A percentile compares a stretch with the other conserved stretches of the same genome.
Evolutionary conservation across 2,888 invertebrate species (phyloP).

Genomic region (Fragum fragum): DNA sequence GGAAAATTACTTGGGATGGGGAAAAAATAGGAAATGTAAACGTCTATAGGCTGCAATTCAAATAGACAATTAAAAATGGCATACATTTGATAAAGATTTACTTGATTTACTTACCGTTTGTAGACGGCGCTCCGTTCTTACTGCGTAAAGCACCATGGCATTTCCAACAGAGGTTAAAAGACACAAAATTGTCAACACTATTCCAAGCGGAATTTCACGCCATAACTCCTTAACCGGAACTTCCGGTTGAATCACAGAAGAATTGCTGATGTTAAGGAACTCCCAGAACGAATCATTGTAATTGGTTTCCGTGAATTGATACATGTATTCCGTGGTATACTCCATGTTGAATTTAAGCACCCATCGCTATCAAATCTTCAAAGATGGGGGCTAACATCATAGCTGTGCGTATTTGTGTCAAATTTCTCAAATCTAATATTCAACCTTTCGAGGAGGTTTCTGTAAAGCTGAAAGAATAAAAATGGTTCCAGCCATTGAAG

Average conservation of each 20-base stretch:
- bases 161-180: constrained; percentile 87
- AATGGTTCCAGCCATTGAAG: too few species aligned
- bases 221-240: constrained; percentile 66
- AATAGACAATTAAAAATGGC: too few species aligned
- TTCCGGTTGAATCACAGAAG: neutral
- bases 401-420: too few species aligned
- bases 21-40: too few species aligned
- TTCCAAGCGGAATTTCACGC: constrained; percentile 84
- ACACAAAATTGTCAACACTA: constrained; percentile 86
- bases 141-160: constrained; percentile 88
- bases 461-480: too few species aligned
- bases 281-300: constrained; percentile 18
- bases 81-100: too few species aligned
- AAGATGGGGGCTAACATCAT: neutral
- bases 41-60: too few species aligned
- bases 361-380: neutral
- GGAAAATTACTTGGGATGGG: too few species aligned
- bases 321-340: neutral
- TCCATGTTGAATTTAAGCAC: constrained; percentile 8
- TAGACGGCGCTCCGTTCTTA: constrained; percentile 87
- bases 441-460: too few species aligned
- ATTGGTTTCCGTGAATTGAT: neutral
- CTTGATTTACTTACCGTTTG: constrained; percentile 86
- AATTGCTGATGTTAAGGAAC: constrained; percentile 31
- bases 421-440: too few species aligned